Evolutionary conservation across 1,140 invertebrate genomes (phyloP).

Genomic region (Eupeodes corollae): DNA sequence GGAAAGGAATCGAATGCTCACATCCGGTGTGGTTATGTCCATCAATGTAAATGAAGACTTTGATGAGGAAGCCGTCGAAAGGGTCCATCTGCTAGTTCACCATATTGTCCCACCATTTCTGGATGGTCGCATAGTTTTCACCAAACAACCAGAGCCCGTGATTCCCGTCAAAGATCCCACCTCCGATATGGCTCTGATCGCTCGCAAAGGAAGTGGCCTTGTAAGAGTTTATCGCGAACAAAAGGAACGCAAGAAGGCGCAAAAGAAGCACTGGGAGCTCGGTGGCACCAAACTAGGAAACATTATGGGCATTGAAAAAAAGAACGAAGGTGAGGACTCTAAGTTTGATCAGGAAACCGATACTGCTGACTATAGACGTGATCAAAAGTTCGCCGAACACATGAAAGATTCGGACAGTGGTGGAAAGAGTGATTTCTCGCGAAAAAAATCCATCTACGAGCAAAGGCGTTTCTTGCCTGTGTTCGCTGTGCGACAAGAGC

Average conservation of each 20-base stretch:
- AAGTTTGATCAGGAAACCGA: constrained; percentile 47
- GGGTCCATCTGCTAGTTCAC: constrained; percentile 93
- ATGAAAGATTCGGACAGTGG: constrained; percentile 58
- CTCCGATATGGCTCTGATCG: constrained; percentile 93
- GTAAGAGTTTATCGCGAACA: constrained; percentile 89
- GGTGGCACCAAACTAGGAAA: constrained; percentile 94
- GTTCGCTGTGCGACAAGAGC: constrained; percentile 88
- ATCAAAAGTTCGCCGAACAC: constrained; percentile 95
- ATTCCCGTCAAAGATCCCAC: constrained; percentile 85
- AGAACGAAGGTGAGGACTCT: constrained; percentile 63
- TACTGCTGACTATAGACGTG: constrained; percentile 64
- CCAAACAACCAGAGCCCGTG: constrained; percentile 96
- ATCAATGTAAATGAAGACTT: constrained; percentile 86
- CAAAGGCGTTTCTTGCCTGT: constrained; percentile 90
- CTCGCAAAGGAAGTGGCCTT: constrained; percentile 87
- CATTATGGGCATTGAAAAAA: constrained; percentile 87
- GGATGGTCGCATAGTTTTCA: constrained; percentile 97
- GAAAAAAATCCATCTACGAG: constrained; percentile 72
- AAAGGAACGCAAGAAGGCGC: constrained; percentile 89
- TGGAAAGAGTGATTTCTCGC: constrained; percentile 80
- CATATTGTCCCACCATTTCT: constrained; percentile 98
- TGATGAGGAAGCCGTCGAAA: constrained; percentile 80
- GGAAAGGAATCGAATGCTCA: constrained; percentile 97
- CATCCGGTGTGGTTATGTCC: constrained; percentile 86
- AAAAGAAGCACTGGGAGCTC: constrained; percentile 98